Conservation (phyloP, 2,888 invertebrate genomes). For the Cerceris rybyensis region DNA sequence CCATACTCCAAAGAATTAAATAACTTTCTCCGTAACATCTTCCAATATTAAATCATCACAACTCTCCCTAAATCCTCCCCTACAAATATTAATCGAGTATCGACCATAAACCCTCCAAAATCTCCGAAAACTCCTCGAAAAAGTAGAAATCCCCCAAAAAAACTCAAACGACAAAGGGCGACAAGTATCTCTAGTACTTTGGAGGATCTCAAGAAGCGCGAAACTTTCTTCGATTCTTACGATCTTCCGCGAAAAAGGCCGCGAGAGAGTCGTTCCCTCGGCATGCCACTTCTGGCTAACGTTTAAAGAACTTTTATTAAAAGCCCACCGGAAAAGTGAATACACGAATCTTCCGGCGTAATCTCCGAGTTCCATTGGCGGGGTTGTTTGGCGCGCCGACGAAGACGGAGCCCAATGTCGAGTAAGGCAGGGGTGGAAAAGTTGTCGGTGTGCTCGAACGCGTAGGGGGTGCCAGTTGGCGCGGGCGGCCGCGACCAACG, state of each 20-base stretch:
- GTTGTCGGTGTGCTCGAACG: neutral
- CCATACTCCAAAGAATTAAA: no score
- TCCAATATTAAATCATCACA: no score
- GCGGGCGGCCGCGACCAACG: neutral
- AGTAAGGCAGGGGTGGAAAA: neutral
- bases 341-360: conserved; percentile 58
- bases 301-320: conserved; percentile 70
- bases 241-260: conserved; percentile 49
- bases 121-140: neutral
- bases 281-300: conserved; percentile 37
- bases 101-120: no score
- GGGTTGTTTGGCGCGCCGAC: neutral
- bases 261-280: conserved; percentile 47
- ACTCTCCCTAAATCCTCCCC: no score
- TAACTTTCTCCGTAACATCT: no score
- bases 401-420: neutral
- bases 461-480: neutral
- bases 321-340: conserved; percentile 48
- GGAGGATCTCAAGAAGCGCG: conserved; percentile 14
- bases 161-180: conserved; percentile 14
- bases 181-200: neutral
- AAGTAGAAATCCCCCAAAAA: conserved; percentile 7
- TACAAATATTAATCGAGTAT: no score
- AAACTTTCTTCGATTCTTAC: conserved; percentile 66
- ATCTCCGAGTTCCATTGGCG: conserved; percentile 51